These are phyloP conservation scores for Leptinotarsa juncta DNA, from an alignment of 2,888 invertebrate species.

Conservation along the genomic window DNA sequence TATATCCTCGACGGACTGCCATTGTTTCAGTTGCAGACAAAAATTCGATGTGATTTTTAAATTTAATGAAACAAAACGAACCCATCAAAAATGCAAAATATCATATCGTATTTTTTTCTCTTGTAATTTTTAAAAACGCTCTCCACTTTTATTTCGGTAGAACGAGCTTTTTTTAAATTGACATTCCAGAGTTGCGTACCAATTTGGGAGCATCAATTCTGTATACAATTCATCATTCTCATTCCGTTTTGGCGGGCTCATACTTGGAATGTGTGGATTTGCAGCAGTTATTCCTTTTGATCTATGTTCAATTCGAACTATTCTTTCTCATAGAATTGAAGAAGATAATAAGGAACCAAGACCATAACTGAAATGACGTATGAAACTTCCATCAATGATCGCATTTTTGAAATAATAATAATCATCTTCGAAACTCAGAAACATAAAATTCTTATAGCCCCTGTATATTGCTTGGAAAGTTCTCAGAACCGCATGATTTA, in stretches of 20 bases:
- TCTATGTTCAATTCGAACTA: too few relatives aligned
- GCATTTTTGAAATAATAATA: too few relatives aligned
- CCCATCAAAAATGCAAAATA: slow-evolving; percentile 65
- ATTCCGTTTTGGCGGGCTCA: neutral
- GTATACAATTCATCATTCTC: slow-evolving; percentile 34
- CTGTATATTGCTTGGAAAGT: too few relatives aligned
- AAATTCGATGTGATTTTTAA: slow-evolving; percentile 66
- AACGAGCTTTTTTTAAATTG: slow-evolving; percentile 55
- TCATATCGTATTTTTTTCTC: slow-evolving; percentile 60
- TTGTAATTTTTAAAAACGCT: slow-evolving; percentile 59
- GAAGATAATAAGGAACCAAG: too few relatives aligned
- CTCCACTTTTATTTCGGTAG: slow-evolving; percentile 51
- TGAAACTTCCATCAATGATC: too few relatives aligned
- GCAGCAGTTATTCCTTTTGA: too few relatives aligned
- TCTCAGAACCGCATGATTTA: neutral
- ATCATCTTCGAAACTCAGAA: too few relatives aligned
- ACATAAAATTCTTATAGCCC: too few relatives aligned
- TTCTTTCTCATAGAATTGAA: too few relatives aligned
- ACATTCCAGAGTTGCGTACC: slow-evolving; percentile 56
- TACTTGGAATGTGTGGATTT: too few relatives aligned
- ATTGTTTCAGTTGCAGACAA: slow-evolving; percentile 64
- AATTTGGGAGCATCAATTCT: slow-evolving; percentile 40
- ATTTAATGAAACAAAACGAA: slow-evolving; percentile 66
- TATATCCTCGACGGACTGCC: slow-evolving; percentile 66
- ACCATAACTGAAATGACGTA: too few relatives aligned